Evolutionary conservation across 2,113 vertebrate species (phyloP), one percentile per base, ranked within the genome.

Genomic region (Passerina amoena): DNA sequence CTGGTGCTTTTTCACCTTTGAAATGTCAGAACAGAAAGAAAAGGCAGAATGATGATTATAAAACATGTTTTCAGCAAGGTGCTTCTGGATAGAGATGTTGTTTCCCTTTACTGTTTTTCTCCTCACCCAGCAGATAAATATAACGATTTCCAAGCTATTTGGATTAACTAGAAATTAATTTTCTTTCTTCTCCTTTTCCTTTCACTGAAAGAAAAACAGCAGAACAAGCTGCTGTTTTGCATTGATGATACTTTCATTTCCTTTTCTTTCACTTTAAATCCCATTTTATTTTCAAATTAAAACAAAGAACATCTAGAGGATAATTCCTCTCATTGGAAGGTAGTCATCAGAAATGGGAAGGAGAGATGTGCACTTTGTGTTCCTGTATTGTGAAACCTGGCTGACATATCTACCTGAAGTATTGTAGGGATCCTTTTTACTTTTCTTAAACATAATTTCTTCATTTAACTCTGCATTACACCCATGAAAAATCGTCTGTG

Each of bases 271-370:
- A 66, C 72, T 85, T 88, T 57, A 82, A 91, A 69, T 48, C 57
- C 66, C n/a, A 27, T n/a, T 90, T 86, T 79, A 51, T 82, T 92
- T 94, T 83, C 35, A 57, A 65, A 65, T 50, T 65, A 66, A 83
- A 60, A 33, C 20, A 63, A 86, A 64, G 33, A 20, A 45, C 30
- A 50, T 50, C 31, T 65, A 66, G 60, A 73, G 45, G 57, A 51
- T 24, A 42, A 56, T 51, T 82, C 30, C 40, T 76, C 44, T 76
- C 27, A 2, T 5, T 79, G 75, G 30, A 71, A 60, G 21, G 57
- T 2, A 6, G 28, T 44, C 1, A 10, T 63, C 31, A 57, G 65
- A 82, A 87, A 57, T 6, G n/a, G 1, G 3, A 68, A 50, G n/a
- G 81, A 82, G 45, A 64, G 42, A 60, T 20, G 12, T 2, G 30